Evolutionary conservation across 2,888 invertebrate species (phyloP), one percentile per base, ranked within the genome.

Genomic region (Agrilus biguttatus): DNA sequence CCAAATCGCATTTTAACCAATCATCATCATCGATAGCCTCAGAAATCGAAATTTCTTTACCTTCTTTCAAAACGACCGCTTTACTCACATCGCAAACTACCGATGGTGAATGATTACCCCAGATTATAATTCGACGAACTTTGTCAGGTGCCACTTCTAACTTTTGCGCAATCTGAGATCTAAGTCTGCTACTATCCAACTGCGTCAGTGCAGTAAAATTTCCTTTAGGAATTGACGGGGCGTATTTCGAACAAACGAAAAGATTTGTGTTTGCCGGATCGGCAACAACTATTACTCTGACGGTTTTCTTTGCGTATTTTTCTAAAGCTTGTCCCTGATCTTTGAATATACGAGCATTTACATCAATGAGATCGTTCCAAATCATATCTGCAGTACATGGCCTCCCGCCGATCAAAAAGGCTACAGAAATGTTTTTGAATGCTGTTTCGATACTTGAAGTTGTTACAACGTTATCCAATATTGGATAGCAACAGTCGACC

Each of bases 201-300:
- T 95, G 77, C 1, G 95, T 96, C 86, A 95, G 88, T 13, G 92
- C 92, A 38, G 86, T 83, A 65, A 95, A 93, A 67, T 93, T 93
- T 61, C 85, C 81, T 52, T 80, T 80, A 28, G 93, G 91, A 59
- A 96, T 92, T 19, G 87, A 84, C 13, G 91, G 90, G 33, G 90
- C 90, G 62, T 90, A 92, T 59, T 89, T 87, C n/a, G 87, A 83
- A 62, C 89, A 89, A 51, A 95, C 87, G 39, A 88, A 69, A 8
- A 92, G 92, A 69, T 96, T 95, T 3, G 95, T 96, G 65, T 96
- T 96, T 14, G 95, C 95, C 41, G 95, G 95, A 66, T 95, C 96
- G 35, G 95, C 95, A 52, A 96, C 95, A 36, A 96, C 93, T 36
- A 96, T 72, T 45, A 80, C 86, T 71, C 92, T 93, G 35, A 90